Base-by-base conservation (phyloP, 2,113 vertebrate genomes). In the Grammomys surdaster region DNA sequence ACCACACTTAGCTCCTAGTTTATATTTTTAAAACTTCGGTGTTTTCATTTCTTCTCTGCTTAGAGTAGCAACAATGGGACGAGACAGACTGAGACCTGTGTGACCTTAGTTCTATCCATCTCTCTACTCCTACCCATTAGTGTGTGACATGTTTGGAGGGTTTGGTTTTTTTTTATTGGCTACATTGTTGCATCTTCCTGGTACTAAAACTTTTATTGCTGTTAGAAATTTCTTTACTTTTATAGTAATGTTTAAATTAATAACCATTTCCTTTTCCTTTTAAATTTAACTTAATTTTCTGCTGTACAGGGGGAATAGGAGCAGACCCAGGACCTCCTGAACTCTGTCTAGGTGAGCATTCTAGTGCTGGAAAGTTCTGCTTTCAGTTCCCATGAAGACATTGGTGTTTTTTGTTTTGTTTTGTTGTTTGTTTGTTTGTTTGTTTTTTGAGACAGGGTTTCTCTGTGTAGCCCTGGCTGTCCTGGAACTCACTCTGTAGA, bases 231-330 rank as follows among this genome's bases (percentile, higher is more conserved):
- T 70, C 11, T 87, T 91, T 86, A 51, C 54, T 40, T 88, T 93
- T 76, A 54, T 10, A 92, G 36, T 75, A 91, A 89, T 77, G 48
- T 92, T 67, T 93, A 88, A 84, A 22, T 77, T 89, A 81, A 94
- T 95, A 67, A 40, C 2, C 19, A 24, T 26, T 90, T 36, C 14
- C 51, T 67, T 77, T 67, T 67, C 46, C 40, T 65, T 77, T 65
- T 77, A 75, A n/a, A 24, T 48, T 60, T 58, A 86, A 84, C 36
- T 46, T 48, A 33, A 43, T 46, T 43, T 84, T 60, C 58, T 84
- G 31, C 40, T 56, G 67, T 36, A 9, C 54, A 4, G 19, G 31
- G 67, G 56, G n/a, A 16, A 3, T n/a, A 24, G 13, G 40, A n/a
- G 28, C 54, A 60, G 56, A 63, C 8, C 8, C 26, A n/a, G 24